phyloP scores from a whole-genome alignment of 2,888 invertebrate genomes.

The Troides oblongomaculatus region DNA sequence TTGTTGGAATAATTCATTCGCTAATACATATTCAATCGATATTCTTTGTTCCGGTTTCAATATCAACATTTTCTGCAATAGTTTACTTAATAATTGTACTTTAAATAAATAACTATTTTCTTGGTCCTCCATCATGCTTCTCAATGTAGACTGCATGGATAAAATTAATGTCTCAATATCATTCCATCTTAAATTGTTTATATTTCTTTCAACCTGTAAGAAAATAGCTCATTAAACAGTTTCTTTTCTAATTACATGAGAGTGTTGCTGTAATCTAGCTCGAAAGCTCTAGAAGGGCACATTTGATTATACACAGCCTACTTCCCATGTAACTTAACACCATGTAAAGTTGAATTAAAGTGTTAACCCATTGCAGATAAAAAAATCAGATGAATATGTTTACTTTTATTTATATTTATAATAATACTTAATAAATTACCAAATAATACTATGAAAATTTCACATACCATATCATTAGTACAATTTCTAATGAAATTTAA shows the following conservation, averaged over 20 bases:
- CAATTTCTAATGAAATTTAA: conserved; percentile 37
- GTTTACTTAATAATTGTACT: conserved; percentile 33
- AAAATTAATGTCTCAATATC: conserved; percentile 34
- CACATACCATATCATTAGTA: conserved; percentile 34
- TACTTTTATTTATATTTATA: no score
- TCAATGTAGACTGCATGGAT: conserved; percentile 33
- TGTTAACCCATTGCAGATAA: no score
- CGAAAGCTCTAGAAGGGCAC: no score
- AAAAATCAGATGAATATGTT: no score
- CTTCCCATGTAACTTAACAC: no score
- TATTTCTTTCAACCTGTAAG: conserved; percentile 38
- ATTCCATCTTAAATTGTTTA: conserved; percentile 33
- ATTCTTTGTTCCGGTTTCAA: conserved; percentile 48
- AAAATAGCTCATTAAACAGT: conserved; percentile 9
- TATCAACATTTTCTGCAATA: conserved; percentile 52
- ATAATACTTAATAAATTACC: no score
- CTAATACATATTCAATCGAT: conserved; percentile 49
- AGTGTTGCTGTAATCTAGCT: no score
- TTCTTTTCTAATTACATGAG: neutral
- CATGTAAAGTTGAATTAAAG: no score
- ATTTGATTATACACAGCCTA: no score
- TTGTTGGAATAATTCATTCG: conserved; percentile 43
- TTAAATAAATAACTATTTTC: conserved; percentile 34
- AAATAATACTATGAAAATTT: neutral
- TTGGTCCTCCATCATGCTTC: conserved; percentile 3